These are phyloP conservation scores for Bagarius yarrelli DNA, from an alignment of 2,113 vertebrate genomes.

Conservation along the genomic window DNA sequence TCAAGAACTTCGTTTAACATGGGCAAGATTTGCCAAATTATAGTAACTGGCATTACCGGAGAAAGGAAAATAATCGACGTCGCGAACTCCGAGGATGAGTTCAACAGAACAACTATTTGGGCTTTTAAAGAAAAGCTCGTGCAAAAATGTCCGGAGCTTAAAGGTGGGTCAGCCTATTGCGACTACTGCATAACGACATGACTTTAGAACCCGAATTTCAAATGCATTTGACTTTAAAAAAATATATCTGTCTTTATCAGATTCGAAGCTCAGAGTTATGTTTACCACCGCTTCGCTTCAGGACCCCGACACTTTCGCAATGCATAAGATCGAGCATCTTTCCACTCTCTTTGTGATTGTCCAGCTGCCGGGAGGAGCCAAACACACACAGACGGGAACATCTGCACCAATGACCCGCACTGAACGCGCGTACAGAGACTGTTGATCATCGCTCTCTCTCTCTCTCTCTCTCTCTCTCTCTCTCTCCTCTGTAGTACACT, in stretches of 20 bases:
- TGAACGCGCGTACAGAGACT: no score
- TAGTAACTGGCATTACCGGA: conserved; percentile 49
- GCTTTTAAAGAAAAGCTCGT: conserved; percentile 60
- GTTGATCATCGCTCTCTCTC: no score
- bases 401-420: no score
- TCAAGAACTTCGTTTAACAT: conserved; percentile 36
- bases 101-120: conserved; percentile 56
- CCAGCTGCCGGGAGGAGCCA: conserved; percentile 23
- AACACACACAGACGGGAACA: no score
- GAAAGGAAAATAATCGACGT: conserved; percentile 59
- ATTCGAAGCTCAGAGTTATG: conserved; percentile 48
- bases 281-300: conserved; percentile 55
- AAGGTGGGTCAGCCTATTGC: conserved; percentile 25
- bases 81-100: conserved; percentile 59
- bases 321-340: conserved; percentile 28
- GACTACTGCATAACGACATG: no score
- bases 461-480: no score
- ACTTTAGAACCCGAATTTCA: not conserved
- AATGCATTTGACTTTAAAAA: not conserved
- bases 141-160: conserved; percentile 13
- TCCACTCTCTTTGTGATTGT: conserved; percentile 29
- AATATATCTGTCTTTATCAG: conserved; percentile 9
- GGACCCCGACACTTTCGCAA: conserved; percentile 32
- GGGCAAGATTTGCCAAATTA: conserved; percentile 62
- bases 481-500: no score